These are phyloP conservation scores for zebrafish (Danio rerio) DNA, from an alignment of 2,113 vertebrate species.

Conservation along the genomic window GRCz12tu NC_133199.1:5028501-5029000, in stretches of 20 bases:
- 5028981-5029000: conserved; percentile 81
- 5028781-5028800: conserved; percentile 20
- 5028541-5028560: conserved; percentile 79
- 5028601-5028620: conserved; percentile 70
- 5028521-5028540: conserved; percentile 80
- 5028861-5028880: conserved; percentile 77
- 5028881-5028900: conserved; percentile 77
- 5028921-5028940: conserved; percentile 67
- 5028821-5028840: conserved; percentile 59
- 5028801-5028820: conserved; percentile 43
- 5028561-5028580: conserved; percentile 82
- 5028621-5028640: conserved; percentile 56
- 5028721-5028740: conserved; percentile 31
- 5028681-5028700: conserved; percentile 46
- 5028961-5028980: conserved; percentile 79
- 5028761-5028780: not conserved
- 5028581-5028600: conserved; percentile 79
- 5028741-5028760: not conserved
- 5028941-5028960: conserved; percentile 72
- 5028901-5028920: conserved; percentile 66
- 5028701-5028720: conserved; percentile 34
- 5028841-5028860: conserved; percentile 75
- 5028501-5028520: conserved; percentile 67
- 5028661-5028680: conserved; percentile 4
- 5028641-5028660: conserved; percentile 63